phyloP scores from a whole-genome alignment of 2,797 vertebrate species.

The Picus viridis region DNA sequence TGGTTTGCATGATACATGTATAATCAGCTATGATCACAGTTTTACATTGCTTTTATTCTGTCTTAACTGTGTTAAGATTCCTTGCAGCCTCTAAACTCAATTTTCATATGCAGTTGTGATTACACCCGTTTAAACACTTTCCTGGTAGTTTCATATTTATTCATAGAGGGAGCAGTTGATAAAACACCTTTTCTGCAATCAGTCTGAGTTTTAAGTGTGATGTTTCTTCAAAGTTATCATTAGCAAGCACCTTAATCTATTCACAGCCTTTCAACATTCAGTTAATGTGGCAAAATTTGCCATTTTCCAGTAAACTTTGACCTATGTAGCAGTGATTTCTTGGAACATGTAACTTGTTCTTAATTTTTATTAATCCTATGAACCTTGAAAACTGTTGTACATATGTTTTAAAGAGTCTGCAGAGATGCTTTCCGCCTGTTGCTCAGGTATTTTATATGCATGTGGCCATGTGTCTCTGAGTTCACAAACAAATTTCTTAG shows the following conservation, averaged over 20 bases:
- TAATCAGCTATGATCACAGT: slow-evolving; percentile 29
- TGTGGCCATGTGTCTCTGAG: neutral
- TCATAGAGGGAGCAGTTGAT: slow-evolving; percentile 27
- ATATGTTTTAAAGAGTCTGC: neutral
- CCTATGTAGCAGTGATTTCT: neutral
- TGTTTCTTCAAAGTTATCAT: slow-evolving; percentile 59
- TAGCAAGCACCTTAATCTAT: slow-evolving; percentile 63
- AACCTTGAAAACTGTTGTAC: neutral
- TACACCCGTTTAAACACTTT: slow-evolving; percentile 52
- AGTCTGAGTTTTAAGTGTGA: slow-evolving; percentile 23
- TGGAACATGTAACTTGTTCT: neutral
- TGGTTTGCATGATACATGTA: slow-evolving; percentile 63
- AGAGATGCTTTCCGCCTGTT: slow-evolving; percentile 1
- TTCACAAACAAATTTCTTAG: neutral
- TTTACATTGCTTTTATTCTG: slow-evolving; percentile 35
- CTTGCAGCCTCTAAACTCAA: slow-evolving; percentile 46
- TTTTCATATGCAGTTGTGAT: slow-evolving; percentile 48
- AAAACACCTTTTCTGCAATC: slow-evolving; percentile 61
- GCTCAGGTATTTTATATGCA: neutral
- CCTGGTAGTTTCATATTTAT: slow-evolving; percentile 57
- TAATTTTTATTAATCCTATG: neutral
- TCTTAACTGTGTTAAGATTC: slow-evolving; percentile 47
- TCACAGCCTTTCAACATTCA: slow-evolving; percentile 62
- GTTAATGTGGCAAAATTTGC: slow-evolving; percentile 32
- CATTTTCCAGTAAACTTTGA: slow-evolving; percentile 10